Evolutionary conservation across 2,888 invertebrate species (phyloP), one percentile per base, ranked within the genome.

Genomic region (Isoperla grammatica): DNA sequence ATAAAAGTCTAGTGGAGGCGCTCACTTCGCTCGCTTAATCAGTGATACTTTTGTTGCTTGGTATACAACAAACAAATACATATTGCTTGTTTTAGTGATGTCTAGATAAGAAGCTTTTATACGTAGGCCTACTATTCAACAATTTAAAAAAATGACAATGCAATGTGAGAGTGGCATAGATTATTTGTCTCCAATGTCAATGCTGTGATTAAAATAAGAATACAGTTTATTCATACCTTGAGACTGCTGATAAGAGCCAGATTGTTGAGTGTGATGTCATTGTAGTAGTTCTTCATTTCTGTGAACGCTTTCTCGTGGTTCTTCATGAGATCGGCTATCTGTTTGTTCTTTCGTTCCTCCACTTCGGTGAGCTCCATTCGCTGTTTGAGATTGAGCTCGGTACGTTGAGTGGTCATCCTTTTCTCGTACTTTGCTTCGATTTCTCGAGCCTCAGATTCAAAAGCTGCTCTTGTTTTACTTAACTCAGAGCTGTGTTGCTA

Each of bases 281-380:
- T 95, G 71, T 95, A 97, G 75, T 95, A 96, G 73, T 88, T 90
- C 73, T 95, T 95, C 76, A 96, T 86, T 72, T 95, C 92, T 45
- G 84, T 81, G 71, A 94, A 92, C 0, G 91, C 87, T 67, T 83
- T 83, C 64, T 93, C 92, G 70, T 97, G 95, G 69, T 88, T 85
- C 66, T 73, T 73, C 64, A 90, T 89, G 61, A 96, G 75, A 40
- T 86, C 86, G 9, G 85, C 82, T 3, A 95, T 83, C 71, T 95
- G 95, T 55, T 84, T 83, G 74, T 94, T 94, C 75, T 96, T 96
- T 43, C 93, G 81, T 70, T 95, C 94, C 71, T 95, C 94, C 8
- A 94, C 86, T 76, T 95, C 92, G 54, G 88, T 82, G 71, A 93
- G 83, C 76, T 95, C 95, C 74, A 88, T 87, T 68, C 85, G 83